Evolutionary conservation across 1,140 invertebrate species (phyloP), one percentile per base, ranked within the genome.

Genomic region (Agrypnia vestita): DNA sequence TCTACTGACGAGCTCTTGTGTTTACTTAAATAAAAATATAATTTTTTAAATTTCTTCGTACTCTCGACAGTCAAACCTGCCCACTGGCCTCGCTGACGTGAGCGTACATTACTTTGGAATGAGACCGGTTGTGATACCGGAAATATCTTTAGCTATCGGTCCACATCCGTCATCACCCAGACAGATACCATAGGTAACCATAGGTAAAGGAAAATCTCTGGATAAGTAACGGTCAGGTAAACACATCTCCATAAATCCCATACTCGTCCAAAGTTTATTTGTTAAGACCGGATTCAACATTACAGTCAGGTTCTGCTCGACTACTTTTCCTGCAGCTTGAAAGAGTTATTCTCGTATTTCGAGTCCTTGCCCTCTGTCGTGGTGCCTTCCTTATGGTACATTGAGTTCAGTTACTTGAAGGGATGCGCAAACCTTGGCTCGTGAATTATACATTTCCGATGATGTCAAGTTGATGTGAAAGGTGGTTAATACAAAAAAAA

Each of bases 191-290:
- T 17, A 8, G n/a, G n/a, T n/a, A n/a, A n/a, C n/a, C n/a, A n/a
- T n/a, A 59, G 21, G 55, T 21, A 59, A 59, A 59, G 17, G 55
- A 17, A 19, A 59, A 59, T 59, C 55, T 19, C 55, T 21, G 13
- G 12, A 17, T 1, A 19, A n/a, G 21, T 19, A 15, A 59, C 55
- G 55, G 55, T 59, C 55, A 59, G 13, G 55, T 59, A 59, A 59
- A 59, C 55, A 59, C 55, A 59, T 59, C 15, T 59, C 55, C 55
- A 59, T 59, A 59, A 59, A 59, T 59, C 55, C 55, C 21, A 21
- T 59, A 59, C 15, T 59, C 21, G 55, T 59, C 55, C 55, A n/a
- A 59, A 59, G 55, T 59, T 59, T 59, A 59, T 59, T 19, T 59
- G 55, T 11, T 59, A 59, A 59, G 21, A n/a, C 55, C 55, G 21